These are phyloP conservation scores for Bubo bubo DNA, from an alignment of 2,113 vertebrate genomes.

Conservation along the genomic window DNA sequence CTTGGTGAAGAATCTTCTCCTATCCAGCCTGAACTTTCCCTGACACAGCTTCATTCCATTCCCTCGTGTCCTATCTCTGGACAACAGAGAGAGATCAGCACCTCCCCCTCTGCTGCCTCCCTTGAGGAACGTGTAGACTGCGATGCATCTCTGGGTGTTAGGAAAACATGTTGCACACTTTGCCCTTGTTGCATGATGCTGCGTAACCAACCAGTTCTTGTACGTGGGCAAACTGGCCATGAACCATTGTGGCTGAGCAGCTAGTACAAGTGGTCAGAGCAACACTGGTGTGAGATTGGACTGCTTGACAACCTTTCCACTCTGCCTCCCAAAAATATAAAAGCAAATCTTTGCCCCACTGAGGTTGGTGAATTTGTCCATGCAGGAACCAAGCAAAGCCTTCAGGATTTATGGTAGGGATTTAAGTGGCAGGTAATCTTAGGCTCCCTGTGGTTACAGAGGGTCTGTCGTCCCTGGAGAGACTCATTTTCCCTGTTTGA, in stretches of 20 bases:
- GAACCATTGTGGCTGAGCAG: background rate
- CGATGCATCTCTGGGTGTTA: background rate
- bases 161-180: background rate
- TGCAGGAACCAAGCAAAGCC: background rate
- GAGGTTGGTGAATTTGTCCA: background rate
- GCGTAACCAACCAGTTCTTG: rapidly evolving
- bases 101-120: background rate
- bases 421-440: background rate
- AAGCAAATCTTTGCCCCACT: background rate
- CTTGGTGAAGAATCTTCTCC: background rate
- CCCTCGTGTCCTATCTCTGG: rapidly evolving
- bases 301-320: background rate
- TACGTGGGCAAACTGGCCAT: background rate
- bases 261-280: background rate
- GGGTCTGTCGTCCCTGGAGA: background rate
- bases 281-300: background rate
- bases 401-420: background rate
- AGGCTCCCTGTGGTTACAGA: background rate
- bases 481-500: background rate
- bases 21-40: background rate
- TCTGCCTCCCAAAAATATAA: background rate
- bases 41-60: background rate
- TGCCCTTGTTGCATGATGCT: background rate
- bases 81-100: background rate
- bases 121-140: background rate